Conservation (phyloP, 1,140 invertebrate species). For the Metaphire vulgaris region DNA sequence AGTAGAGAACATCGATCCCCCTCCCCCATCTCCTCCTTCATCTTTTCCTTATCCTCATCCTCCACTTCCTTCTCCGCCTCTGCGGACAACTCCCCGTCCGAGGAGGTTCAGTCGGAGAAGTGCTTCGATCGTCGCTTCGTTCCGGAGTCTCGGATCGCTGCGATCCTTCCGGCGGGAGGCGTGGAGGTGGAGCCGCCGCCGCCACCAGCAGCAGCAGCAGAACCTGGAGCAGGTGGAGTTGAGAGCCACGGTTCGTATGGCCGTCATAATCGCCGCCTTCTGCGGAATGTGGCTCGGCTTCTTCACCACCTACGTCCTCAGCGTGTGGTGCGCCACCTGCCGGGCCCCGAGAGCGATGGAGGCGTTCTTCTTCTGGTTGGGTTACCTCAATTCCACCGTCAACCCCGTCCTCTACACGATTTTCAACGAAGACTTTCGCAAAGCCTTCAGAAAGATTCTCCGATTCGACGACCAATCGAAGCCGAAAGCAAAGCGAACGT, state of each 20-base stretch:
- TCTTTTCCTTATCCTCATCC: no score
- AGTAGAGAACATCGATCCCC: no score
- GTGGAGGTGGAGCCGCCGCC: background rate
- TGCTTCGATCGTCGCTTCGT: background rate
- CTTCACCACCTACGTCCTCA: slow-evolving; percentile 26
- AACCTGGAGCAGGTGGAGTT: slow-evolving; percentile 28
- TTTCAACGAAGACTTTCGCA: slow-evolving; percentile 49
- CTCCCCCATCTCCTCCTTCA: no score
- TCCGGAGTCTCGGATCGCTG: background rate
- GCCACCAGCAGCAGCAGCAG: no score
- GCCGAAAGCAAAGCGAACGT: no score
- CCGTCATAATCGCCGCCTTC: slow-evolving; percentile 32
- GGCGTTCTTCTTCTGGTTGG: slow-evolving; percentile 14
- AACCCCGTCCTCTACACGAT: slow-evolving; percentile 50
- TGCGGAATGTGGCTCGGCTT: slow-evolving; percentile 29
- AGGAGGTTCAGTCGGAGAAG: no score
- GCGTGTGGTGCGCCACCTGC: slow-evolving; percentile 6
- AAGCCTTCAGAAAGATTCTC: slow-evolving; percentile 35
- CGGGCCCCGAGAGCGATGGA: slow-evolving; percentile 2
- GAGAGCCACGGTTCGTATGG: slow-evolving; percentile 32
- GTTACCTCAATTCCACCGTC: slow-evolving; percentile 31
- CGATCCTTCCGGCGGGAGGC: background rate
- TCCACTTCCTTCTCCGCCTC: no score
- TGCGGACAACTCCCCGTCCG: background rate
- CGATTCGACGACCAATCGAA: no score